Evolutionary conservation across 2,113 vertebrate species (phyloP).

Genomic region (Micromys minutus): DNA sequence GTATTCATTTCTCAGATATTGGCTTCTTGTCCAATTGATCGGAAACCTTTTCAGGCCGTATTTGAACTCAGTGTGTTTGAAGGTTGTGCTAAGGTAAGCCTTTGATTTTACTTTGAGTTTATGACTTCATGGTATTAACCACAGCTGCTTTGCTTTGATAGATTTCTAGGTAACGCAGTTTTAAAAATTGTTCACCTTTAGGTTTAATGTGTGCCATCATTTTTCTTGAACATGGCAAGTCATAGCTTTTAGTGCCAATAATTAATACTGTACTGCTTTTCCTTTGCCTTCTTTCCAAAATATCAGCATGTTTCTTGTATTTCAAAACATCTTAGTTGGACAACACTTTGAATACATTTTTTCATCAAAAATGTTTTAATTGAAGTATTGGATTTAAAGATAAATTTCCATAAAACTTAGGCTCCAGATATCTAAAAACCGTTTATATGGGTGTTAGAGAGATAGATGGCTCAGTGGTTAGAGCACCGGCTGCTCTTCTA

Average conservation of each 20-base stretch:
- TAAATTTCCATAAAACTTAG: neutral
- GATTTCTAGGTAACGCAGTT: constrained; percentile 25
- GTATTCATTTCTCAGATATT: constrained; percentile 87
- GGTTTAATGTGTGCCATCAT: neutral
- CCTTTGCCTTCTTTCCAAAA: constrained; percentile 4
- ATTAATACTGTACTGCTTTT: neutral
- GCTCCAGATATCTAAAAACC: neutral
- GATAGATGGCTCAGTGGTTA: too few relatives aligned
- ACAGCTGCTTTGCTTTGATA: constrained; percentile 43
- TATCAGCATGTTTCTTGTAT: neutral
- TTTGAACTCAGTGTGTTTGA: constrained; percentile 87
- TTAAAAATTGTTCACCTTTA: constrained; percentile 39
- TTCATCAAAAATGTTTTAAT: constrained; percentile 28
- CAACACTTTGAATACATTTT: neutral
- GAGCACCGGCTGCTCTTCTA: too few relatives aligned
- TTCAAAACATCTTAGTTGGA: constrained; percentile 38
- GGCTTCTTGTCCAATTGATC: constrained; percentile 95
- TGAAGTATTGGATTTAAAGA: constrained; percentile 42
- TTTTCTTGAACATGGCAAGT: neutral
- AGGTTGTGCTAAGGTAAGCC: constrained; percentile 85
- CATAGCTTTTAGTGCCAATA: neutral
- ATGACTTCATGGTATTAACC: constrained; percentile 17
- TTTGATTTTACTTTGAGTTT: constrained; percentile 49
- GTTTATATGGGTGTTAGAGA: neutral
- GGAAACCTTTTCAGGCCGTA: constrained; percentile 92